Evolutionary conservation across 2,888 invertebrate genomes (phyloP), one percentile per base, ranked within the genome.

Genomic region (Caenorhabditis doughertyi): DNA sequence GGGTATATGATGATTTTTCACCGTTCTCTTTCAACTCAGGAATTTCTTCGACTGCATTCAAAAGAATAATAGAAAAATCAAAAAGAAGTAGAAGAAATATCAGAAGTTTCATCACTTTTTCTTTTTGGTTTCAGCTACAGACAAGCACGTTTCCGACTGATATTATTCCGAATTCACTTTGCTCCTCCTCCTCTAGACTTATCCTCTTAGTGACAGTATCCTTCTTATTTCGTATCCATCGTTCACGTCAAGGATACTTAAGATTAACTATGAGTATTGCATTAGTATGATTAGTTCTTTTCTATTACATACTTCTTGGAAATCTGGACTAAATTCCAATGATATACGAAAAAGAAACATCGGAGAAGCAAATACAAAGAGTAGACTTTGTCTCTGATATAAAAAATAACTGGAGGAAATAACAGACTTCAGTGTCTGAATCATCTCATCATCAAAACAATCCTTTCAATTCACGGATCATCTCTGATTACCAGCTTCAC

Each of bases 1-100:
- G 83, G 9, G 83, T 81, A 67, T 81, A 85, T 16, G 81, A 76
- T 21, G 84, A 76, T 47, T 81, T 85, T 9, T 67, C 67, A 2
- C 76, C 76, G 25, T 76, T 68, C 13, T 76, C 76, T 32, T 68
- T 68, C 47, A 70, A 23, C 23, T 70, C 70, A 3, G 68, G 53
- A 44, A 68, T n/a, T 29, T 68, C 32, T 16, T 62, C 62, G 21
- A 56, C 47, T 0, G 68, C 42, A 23, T 49, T 18, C 1, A 25
- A 51, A 21, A 13, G 16, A 64, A 39, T 49, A 18, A 35, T 21
- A 21, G 49, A 32, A 27, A 62, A 8, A 62, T 29, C 18, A 13
- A 35, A 47, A 7, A 79, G n/a, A n/a, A 80, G 39, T 13, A 73
- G 23, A 44, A 73, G 3, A 7, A 73, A 44, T 18, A 68, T 13